Base-by-base conservation (phyloP, 2,888 invertebrate genomes). In the Isoperla grammatica region DNA sequence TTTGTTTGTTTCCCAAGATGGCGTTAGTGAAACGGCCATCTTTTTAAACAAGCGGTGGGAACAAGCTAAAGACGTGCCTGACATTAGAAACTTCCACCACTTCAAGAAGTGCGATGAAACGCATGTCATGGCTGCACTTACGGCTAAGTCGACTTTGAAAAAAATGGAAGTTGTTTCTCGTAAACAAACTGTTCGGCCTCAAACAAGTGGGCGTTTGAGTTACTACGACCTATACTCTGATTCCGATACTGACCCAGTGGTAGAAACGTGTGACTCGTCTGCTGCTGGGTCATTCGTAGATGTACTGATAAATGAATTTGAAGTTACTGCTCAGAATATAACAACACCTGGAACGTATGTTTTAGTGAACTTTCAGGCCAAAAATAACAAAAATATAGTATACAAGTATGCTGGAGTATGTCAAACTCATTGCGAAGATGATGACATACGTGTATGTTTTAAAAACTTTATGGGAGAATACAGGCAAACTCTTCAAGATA, bases 31-130 rank as follows among this genome's bases (percentile, higher is more conserved):
- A 53, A 37, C n/a, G 37, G 19, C 37, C 35, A 53, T 1, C 19
- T 53, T 53, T 53, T 35, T 53, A 39, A 19, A 37, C 19, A 35
- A 53, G 9, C 35, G 54, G 39, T 53, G 54, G 54, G 15, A 53
- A 15, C 19, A 53, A 23, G 54, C 19, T 9, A 53, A 9, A 35
- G 3, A 53, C 6, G 19, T 37, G 35, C 54, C 35, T 37, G 37
- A 13, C 15, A 53, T 54, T 17, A 35, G 54, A 40, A 54, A 54
- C 54, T 37, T 54, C 23, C 35, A 35, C 19, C 39, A 54, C 39
- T 39, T 35, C n/a, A 37, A 54, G 40, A 37, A 35, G 54, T 35
- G 15, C 19, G 39, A 54, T 54, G 17, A 54, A 39, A 19, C 19
- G 17, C 35, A 35, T n/a, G 19, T 54, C n/a, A 29, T 1, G 5